Percentiles rank a stretch among this genome's conserved stretches.
phyloP scores from a whole-genome alignment of 2,113 vertebrate genomes.

The Excalfactoria chinensis region DNA sequence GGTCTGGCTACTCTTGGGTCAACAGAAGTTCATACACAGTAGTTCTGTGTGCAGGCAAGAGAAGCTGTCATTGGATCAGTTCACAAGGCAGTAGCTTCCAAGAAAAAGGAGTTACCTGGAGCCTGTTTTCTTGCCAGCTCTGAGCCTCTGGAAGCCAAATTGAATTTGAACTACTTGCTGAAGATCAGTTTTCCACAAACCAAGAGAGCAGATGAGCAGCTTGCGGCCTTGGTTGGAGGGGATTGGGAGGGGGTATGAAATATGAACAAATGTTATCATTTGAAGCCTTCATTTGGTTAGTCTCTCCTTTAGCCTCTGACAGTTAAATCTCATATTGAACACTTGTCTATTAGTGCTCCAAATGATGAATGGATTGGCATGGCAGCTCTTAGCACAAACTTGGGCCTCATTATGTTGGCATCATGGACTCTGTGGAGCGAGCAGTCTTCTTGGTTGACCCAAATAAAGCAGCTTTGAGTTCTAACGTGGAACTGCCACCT shows the following conservation, averaged over 20 bases:
- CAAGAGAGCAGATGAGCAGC: not conserved
- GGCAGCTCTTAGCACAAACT: not conserved
- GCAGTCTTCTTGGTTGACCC: not conserved
- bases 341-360: not conserved
- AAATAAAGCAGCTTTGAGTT: not conserved
- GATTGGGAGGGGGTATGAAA: fast-evolving
- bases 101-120: not conserved
- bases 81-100: not conserved
- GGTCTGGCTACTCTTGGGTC: not conserved
- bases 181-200: not conserved
- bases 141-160: not conserved
- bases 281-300: not conserved
- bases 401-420: not conserved
- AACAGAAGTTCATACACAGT: not conserved
- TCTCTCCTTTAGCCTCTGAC: not conserved
- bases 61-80: not conserved
- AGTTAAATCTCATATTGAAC: not conserved
- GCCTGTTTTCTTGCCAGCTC: not conserved
- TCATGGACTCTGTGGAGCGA: not conserved
- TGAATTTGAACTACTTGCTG: not conserved
- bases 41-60: not conserved
- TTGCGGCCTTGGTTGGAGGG: not conserved
- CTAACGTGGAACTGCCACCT: not conserved
- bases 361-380: not conserved
- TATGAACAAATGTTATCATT: fast-evolving